These are phyloP conservation scores for Drosophila burlai DNA, from an alignment of 1,140 invertebrate species.

Conservation along the genomic window DNA sequence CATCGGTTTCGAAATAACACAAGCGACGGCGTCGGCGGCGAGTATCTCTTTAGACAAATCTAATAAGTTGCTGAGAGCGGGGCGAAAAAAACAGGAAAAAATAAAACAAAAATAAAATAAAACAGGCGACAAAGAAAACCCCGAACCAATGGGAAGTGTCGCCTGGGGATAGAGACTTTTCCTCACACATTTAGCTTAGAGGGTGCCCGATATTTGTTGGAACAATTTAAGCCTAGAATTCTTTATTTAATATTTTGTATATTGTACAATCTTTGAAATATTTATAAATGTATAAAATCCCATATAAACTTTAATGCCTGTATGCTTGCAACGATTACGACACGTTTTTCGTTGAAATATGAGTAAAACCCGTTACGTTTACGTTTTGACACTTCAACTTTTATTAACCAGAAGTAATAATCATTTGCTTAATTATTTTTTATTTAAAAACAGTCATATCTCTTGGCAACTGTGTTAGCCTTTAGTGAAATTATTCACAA, in stretches of 20 bases:
- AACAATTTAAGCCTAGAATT: not conserved
- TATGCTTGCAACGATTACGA: not conserved
- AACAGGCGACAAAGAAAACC: conserved; percentile 15
- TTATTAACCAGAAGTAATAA: conserved; percentile 2
- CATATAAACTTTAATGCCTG: not conserved
- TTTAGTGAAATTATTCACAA: too few relatives aligned
- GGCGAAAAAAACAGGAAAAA: conserved; percentile 1
- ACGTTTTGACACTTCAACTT: not conserved
- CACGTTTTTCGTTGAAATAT: not conserved
- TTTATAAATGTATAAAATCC: not conserved
- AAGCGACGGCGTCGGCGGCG: conserved; percentile 38
- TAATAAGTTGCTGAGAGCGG: conserved; percentile 27
- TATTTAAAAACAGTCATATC: not conserved
- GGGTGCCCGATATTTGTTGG: conserved; percentile 15
- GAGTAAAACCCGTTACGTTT: not conserved
- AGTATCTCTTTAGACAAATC: conserved; percentile 36
- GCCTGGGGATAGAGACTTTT: conserved; percentile 57
- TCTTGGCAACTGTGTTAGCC: not conserved
- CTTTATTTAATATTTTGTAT: not conserved
- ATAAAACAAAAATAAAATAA: conserved; percentile 12
- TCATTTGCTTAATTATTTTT: not conserved
- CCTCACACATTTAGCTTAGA: conserved; percentile 34
- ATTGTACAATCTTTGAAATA: not conserved
- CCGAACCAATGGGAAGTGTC: conserved; percentile 45
- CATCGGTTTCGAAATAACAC: conserved; percentile 67